These are phyloP conservation scores for Semnornis frantzii DNA, from an alignment of 2,113 vertebrate genomes.

Conservation along the genomic window DNA sequence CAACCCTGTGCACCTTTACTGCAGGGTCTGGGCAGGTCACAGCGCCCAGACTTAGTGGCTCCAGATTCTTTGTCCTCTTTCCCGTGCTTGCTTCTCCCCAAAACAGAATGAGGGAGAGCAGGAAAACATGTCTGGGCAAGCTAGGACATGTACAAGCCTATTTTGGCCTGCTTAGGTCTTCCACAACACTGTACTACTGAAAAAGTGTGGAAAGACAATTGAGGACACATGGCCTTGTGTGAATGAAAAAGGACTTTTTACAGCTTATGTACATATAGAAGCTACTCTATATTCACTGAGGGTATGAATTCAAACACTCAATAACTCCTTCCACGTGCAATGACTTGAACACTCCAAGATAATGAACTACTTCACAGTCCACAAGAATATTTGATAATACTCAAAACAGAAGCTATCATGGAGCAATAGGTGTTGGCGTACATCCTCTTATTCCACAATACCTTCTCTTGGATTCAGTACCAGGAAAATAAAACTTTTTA, in stretches of 20 bases:
- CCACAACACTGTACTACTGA: neutral
- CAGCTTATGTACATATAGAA: neutral
- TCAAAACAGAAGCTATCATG: neutral
- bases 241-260: neutral
- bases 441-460: neutral
- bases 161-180: too few species aligned
- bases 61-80: too few species aligned
- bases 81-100: too few species aligned
- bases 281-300: neutral
- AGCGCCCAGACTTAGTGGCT: too few species aligned
- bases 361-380: neutral
- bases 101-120: too few species aligned
- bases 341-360: neutral
- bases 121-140: too few species aligned
- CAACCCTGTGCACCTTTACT: too few species aligned
- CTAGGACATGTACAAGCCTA: too few species aligned
- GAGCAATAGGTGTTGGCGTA: rapidly evolving
- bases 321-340: rapidly evolving
- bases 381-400: neutral
- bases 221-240: neutral
- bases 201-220: neutral
- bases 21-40: too few species aligned
- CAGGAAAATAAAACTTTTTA: neutral
- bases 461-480: neutral
- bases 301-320: neutral